Evolutionary conservation across 2,888 invertebrate species (phyloP).

Genomic region (Nomada lathburiana): DNA sequence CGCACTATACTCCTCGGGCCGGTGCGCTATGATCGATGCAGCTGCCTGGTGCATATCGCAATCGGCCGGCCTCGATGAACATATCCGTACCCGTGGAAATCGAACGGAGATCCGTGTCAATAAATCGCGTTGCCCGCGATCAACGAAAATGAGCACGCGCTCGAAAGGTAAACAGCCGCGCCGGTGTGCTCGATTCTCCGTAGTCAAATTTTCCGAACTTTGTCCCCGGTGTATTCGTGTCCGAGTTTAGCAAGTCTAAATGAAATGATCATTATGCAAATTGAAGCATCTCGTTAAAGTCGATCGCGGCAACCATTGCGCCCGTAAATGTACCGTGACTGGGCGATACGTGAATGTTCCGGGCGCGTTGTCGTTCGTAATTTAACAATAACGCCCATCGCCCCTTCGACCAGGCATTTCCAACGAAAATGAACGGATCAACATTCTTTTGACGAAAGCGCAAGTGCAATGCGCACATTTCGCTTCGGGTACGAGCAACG

Average conservation of each 20-base stretch:
- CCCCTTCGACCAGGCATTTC: background rate
- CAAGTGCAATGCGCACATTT: background rate
- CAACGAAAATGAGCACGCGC: background rate
- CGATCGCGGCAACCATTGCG: background rate
- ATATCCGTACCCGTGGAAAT: constrained; percentile 22
- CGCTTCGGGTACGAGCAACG: too few relatives aligned
- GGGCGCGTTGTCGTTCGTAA: background rate
- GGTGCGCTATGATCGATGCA: constrained; percentile 37
- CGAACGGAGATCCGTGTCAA: background rate
- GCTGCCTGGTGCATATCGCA: background rate
- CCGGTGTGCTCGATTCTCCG: too few relatives aligned
- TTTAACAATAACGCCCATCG: background rate
- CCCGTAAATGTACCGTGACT: too few relatives aligned
- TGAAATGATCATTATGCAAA: background rate
- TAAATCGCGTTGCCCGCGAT: constrained; percentile 10
- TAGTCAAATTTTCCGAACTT: background rate
- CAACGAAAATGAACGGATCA: background rate
- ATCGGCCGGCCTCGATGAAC: constrained; percentile 20
- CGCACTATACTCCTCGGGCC: constrained; percentile 15
- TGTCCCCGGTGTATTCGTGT: background rate
- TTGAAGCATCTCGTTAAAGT: background rate
- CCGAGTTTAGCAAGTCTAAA: background rate
- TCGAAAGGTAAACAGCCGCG: too few relatives aligned
- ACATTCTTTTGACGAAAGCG: too few relatives aligned
- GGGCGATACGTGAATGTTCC: too few relatives aligned